Evolutionary conservation across 2,113 vertebrate species (phyloP).

Genomic region (Onychostruthus taczanowskii): DNA sequence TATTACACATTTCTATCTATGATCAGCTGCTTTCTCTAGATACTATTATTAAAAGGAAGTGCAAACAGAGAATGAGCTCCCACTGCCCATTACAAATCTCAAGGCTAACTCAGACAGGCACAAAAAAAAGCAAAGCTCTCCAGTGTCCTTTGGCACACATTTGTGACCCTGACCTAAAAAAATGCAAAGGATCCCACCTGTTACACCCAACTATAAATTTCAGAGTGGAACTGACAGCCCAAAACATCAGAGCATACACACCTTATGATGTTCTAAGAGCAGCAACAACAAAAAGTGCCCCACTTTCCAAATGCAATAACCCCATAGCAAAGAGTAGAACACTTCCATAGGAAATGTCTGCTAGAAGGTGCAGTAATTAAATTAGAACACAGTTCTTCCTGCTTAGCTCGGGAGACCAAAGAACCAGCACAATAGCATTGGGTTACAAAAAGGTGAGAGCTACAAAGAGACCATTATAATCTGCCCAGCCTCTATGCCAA

Average conservation of each 20-base stretch:
- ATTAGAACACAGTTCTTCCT: neutral
- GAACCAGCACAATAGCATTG: neutral
- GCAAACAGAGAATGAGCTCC: neutral
- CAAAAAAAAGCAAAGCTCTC: neutral
- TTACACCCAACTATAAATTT: neutral
- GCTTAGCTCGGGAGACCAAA: neutral
- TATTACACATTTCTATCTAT: neutral
- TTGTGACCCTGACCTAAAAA: neutral
- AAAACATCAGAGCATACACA: neutral
- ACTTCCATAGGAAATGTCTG: neutral
- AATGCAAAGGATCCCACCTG: neutral
- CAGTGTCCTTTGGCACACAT: neutral
- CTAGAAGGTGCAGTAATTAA: neutral
- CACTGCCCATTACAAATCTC: neutral
- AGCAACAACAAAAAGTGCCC: neutral
- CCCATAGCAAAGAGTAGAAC: neutral
- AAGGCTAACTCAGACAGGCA: neutral
- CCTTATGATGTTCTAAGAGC: neutral
- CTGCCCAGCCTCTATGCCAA: neutral
- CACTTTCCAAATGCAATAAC: neutral
- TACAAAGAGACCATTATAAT: neutral
- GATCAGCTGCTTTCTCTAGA: neutral
- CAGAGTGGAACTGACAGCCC: neutral
- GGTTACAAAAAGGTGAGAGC: neutral
- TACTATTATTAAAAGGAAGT: neutral